Evolutionary conservation across 2,888 invertebrate species (phyloP), one percentile per base, ranked within the genome.

Genomic region (Disparrhopalites patrizii): DNA sequence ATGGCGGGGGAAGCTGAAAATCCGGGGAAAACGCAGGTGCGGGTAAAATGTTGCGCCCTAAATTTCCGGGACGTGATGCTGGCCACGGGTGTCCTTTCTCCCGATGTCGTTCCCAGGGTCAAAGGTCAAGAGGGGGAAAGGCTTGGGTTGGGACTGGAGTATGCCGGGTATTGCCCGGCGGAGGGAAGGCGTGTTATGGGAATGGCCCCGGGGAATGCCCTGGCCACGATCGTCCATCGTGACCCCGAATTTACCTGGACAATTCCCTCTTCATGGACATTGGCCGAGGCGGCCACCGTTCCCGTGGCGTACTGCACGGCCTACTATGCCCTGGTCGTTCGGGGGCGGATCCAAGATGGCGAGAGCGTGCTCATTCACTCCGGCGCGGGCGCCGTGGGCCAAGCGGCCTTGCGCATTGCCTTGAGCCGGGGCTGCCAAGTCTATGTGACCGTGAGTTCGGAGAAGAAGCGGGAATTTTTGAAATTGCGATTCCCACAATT

Each of bases 51-150:
- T 77, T 81, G 91, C 0, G 85, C 94, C 0, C 79, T 97, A 13
- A 98, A 97, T 81, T 97, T 96, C 85, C 87, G 93, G 76, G 97
- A 97, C 79, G 83, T 97, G 0, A 96, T 97, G 97, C 82, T 92
- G 1, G 92, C 95, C 0, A 91, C 91, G 0, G 96, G 94, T 1
- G 92, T 92, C 77, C 84, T 97, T 5, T 87, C 90, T 7, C 85
- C 87, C 0, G 95, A 96, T 78, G 85, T 90, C 1, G 85, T 91
- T 1, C 89, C 89, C 0, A 82, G 83, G 31, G 60, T 62, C 10
- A 30, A 51, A n/a, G 40, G 43, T 8, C 80, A 82, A 74, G 85
- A 85, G 66, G 83, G 84, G 75, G 80, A 85, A 62, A n/a, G n/a
- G n/a, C n/a, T n/a, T n/a, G n/a, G n/a, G n/a, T 79, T 83, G 64